Evolutionary conservation across 2,113 vertebrate species (phyloP).

Genomic region (Charina bottae): DNA sequence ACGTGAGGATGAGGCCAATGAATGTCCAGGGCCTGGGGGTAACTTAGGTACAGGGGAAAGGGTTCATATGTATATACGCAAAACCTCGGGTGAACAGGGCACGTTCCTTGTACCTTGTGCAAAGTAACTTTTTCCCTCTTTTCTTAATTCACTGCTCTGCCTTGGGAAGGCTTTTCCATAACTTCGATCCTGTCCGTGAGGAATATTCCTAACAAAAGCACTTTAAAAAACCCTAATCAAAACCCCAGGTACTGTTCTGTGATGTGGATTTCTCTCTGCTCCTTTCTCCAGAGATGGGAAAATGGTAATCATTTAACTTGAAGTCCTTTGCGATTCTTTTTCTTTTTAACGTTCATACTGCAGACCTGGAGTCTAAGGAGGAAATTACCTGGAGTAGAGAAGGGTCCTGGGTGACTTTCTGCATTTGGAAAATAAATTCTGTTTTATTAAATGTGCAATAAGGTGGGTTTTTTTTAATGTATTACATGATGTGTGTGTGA

Average conservation of each 20-base stretch:
- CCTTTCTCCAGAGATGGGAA: not conserved
- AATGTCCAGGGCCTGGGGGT: too few species aligned
- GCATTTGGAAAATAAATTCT: not conserved
- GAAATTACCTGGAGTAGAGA: not conserved
- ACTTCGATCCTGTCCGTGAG: too few species aligned
- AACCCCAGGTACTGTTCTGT: not conserved
- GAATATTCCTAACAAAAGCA: not conserved
- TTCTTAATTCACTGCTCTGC: not conserved
- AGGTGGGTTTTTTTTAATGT: not conserved
- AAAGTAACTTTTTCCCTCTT: not conserved
- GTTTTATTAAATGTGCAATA: not conserved
- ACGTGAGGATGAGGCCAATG: too few species aligned
- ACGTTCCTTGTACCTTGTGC: not conserved
- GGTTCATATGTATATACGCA: too few species aligned
- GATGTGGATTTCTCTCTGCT: not conserved
- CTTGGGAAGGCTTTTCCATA: not conserved
- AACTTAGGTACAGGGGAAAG: too few species aligned
- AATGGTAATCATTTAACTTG: not conserved
- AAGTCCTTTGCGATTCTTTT: not conserved
- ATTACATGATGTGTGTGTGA: too few species aligned
- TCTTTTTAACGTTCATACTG: not conserved
- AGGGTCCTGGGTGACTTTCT: not conserved
- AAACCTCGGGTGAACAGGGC: too few species aligned
- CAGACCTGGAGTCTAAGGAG: too few species aligned
- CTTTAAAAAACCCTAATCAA: not conserved